Evolutionary conservation across 35 echinoderm and acorn worm genomes (phyloP).

Genomic region (Apostichopus parvimensis): DNA sequence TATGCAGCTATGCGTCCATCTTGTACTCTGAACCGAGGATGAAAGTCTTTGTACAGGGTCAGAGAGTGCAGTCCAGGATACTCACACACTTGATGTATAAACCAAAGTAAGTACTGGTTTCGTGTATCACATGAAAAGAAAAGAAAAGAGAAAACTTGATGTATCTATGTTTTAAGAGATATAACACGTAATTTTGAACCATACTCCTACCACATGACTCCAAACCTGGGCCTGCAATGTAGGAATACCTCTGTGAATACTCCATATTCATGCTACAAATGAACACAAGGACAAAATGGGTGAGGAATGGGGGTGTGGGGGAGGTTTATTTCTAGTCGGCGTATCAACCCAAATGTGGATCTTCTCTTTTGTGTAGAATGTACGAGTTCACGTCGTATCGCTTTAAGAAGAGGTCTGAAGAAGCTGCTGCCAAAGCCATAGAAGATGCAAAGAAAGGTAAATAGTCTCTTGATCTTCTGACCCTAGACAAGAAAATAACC

Average conservation of each 20-base stretch:
- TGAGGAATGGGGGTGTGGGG: no score
- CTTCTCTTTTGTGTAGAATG: conserved; percentile 60
- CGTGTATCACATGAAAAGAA: background rate
- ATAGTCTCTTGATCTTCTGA: background rate
- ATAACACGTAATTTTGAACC: no score
- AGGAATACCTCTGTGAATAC: no score
- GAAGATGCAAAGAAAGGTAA: conserved; percentile 86
- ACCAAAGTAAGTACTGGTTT: conserved; percentile 80
- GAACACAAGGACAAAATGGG: no score
- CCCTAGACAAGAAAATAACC: background rate
- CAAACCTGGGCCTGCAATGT: no score
- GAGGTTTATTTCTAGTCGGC: no score
- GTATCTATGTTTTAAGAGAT: no score
- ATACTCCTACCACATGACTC: no score
- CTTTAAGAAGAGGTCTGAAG: conserved; percentile 95
- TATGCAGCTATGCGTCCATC: conserved; percentile 79
- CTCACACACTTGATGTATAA: conserved; percentile 85
- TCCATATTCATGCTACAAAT: no score
- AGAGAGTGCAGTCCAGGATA: conserved; percentile 82
- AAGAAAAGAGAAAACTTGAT: background rate
- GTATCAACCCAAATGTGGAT: background rate
- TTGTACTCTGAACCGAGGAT: conserved; percentile 96
- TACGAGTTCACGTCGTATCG: conserved; percentile 95
- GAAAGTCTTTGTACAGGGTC: conserved; percentile 94
- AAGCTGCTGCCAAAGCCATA: conserved; percentile 75